These are phyloP conservation scores for Smutsia temminckii DNA, from an alignment of 2,797 vertebrate genomes.

Conservation along the genomic window DNA sequence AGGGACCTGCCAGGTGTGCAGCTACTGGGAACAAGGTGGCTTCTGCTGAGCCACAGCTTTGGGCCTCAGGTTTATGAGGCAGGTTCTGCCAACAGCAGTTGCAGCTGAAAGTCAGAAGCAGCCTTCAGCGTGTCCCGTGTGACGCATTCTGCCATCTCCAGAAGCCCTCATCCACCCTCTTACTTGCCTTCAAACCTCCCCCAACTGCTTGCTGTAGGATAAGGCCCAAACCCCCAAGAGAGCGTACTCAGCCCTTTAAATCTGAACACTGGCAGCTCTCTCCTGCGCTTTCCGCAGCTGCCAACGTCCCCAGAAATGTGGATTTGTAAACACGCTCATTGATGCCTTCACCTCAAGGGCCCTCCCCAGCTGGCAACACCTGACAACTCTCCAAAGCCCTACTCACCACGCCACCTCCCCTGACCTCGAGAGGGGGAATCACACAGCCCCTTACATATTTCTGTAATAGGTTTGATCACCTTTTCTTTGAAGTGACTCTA, in stretches of 20 bases:
- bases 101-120: neutral
- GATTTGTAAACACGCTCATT: too few species aligned
- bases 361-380: neutral
- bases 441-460: rapidly evolving
- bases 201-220: neutral
- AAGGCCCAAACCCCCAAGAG: neutral
- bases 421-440: neutral
- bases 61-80: neutral
- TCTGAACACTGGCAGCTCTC: neutral
- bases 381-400: neutral
- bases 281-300: rapidly evolving
- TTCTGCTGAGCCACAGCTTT: neutral
- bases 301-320: rapidly evolving
- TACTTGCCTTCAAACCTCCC: neutral
- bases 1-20: neutral
- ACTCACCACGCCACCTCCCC: neutral
- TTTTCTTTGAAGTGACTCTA: neutral
- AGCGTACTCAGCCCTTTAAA: neutral
- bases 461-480: too few species aligned
- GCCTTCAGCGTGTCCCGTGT: neutral
- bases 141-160: neutral
- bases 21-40: neutral
- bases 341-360: neutral
- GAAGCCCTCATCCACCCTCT: neutral
- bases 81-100: neutral